Evolutionary conservation across 2,113 vertebrate species (phyloP).

Genomic region (Oreochromis niloticus): DNA sequence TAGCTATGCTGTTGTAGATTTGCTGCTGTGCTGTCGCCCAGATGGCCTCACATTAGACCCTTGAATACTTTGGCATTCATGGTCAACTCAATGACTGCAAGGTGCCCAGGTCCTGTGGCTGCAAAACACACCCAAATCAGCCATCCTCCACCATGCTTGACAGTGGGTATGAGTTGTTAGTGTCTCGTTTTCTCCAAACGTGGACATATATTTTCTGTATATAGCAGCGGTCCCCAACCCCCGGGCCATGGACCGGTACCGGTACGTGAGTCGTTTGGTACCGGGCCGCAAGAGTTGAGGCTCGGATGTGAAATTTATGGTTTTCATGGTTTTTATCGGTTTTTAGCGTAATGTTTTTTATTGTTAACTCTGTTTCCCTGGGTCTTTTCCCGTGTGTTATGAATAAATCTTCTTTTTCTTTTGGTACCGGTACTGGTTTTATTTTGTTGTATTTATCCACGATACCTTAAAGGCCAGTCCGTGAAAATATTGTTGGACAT

Average conservation of each 20-base stretch:
- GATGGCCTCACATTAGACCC: background rate
- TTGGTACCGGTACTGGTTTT: background rate
- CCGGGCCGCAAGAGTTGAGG: accelerated
- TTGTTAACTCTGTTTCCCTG: background rate
- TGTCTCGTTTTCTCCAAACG: background rate
- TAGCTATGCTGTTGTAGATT: background rate
- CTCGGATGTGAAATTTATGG: background rate
- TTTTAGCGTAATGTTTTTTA: background rate
- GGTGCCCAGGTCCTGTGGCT: background rate
- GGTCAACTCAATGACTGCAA: background rate
- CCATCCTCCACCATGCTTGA: background rate
- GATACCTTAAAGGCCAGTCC: background rate
- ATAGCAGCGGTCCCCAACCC: accelerated
- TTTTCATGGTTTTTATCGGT: accelerated
- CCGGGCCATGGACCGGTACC: background rate
- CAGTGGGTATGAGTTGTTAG: background rate
- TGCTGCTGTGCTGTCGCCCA: accelerated
- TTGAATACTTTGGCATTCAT: background rate
- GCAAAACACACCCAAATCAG: background rate
- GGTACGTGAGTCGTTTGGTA: accelerated
- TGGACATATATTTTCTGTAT: background rate
- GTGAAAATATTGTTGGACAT: background rate
- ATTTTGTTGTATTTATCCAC: background rate
- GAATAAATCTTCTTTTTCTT: background rate
- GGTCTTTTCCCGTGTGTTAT: background rate